Conservation (phyloP, 2,113 vertebrate species). For the Hippotragus niger region DNA sequence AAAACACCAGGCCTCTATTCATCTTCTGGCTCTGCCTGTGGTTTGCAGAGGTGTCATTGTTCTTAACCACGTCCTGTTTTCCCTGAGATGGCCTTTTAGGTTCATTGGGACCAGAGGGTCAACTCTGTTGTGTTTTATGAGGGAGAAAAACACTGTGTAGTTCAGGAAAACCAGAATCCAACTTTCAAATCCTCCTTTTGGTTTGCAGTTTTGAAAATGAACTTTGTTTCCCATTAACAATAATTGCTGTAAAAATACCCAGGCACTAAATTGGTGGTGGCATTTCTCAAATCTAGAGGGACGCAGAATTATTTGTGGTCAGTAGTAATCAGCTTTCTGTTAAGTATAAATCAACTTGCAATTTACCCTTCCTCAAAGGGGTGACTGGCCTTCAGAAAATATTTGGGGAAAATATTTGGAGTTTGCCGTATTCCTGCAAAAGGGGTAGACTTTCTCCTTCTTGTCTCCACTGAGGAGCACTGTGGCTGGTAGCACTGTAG, state of each 20-base stretch:
- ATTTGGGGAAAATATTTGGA: neutral
- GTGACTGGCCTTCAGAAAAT: neutral
- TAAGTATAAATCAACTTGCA: neutral
- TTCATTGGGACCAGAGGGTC: conserved; percentile 44
- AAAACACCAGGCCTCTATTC: conserved; percentile 45
- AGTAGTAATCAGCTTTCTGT: neutral
- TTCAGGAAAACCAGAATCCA: conserved; percentile 19
- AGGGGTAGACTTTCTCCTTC: neutral
- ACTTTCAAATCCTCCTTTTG: neutral
- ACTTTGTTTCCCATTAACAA: neutral
- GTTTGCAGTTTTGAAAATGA: conserved; percentile 30
- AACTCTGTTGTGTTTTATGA: conserved; percentile 51
- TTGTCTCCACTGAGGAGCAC: neutral
- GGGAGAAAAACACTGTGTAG: conserved; percentile 35
- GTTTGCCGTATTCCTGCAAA: neutral
- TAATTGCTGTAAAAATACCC: neutral
- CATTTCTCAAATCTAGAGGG: neutral
- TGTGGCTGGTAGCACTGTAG: no score
- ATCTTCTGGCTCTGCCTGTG: neutral
- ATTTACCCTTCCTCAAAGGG: neutral
- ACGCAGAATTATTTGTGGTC: neutral
- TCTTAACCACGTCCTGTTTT: conserved; percentile 52
- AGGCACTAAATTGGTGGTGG: neutral
- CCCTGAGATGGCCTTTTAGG: conserved; percentile 54
- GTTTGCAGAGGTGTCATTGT: conserved; percentile 47